Base-by-base conservation (phyloP, 2,113 vertebrate species). In the Rhinopomastus cyanomelas region DNA sequence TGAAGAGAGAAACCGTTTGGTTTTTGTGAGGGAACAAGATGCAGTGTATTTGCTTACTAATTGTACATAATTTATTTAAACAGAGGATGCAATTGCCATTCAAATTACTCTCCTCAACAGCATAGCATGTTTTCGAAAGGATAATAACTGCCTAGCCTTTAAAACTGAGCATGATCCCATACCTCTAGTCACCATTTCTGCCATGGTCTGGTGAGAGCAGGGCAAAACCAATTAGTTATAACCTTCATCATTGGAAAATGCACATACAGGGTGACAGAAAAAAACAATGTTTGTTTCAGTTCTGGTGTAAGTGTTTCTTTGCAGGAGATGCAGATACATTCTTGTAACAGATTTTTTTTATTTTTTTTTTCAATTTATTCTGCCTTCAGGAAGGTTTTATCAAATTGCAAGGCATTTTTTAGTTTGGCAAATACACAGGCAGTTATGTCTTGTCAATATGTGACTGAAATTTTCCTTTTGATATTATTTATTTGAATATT, bases 301-400 rank as follows among this genome's bases (percentile, higher is more conserved):
- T 56, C 18, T 75, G 3, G 1, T 44, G 7, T 55, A 91, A 78
- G 56, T 12, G 0, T 19, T 37, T 55, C 25, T 59, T 30, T 56
- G 49, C 9, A n/a, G 7, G 23, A 81, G 14, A 52, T 34, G 14
- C 87, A 84, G n/a, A 56, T 12, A 36, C 12, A 9, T 65, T 79
- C 29, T 91, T 95, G 46, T 25, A 34, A 78, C 9, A 23, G 11
- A 22, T 49, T 83, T 81, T 88, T 85, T 13, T 51, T 34, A 79
- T 85, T 27, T 8, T 44, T 34, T 81, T 74, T 90, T 87, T 12
- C 46, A 34, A 76, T 88, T 90, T 85, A 12, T 51, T 88, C 34
- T 94, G 13, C 46, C 88, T 94, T 91, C 46, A 53, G 32, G 68
- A 80, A 80, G 34, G 23, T 81, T n/a, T n/a, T n/a, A n/a, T n/a